These are phyloP conservation scores for Brachyhypopomus gauderio DNA, from an alignment of 2,113 vertebrate species.

Conservation along the genomic window DNA sequence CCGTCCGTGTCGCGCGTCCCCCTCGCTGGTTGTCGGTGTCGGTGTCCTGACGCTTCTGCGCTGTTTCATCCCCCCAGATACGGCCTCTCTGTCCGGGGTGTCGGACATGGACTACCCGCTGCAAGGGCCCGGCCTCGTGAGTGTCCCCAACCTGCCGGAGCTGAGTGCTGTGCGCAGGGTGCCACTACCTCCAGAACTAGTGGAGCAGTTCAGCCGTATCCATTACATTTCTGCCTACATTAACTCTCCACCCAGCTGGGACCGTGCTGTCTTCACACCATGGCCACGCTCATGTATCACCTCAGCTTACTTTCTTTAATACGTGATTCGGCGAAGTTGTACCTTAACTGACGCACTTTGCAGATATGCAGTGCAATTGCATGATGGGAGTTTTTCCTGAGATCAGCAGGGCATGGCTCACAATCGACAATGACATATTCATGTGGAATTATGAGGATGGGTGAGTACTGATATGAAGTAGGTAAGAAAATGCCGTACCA, in stretches of 20 bases:
- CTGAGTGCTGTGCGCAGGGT: constrained; percentile 88
- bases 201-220: constrained; percentile 99
- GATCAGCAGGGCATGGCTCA: constrained; percentile 94
- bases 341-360: constrained; percentile 72
- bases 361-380: constrained; percentile 99
- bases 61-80: constrained; percentile 72
- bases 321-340: not conserved
- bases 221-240: constrained; percentile 56
- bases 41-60: not conserved
- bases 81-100: constrained; percentile 90
- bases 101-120: constrained; percentile 98
- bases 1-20: not conserved
- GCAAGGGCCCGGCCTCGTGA: constrained; percentile 87
- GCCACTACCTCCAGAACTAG: constrained; percentile 92
- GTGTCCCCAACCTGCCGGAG: constrained; percentile 90
- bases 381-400: constrained; percentile 99
- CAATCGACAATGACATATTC: constrained; percentile 97
- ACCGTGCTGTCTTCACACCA: not conserved
- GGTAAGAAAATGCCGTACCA: not conserved
- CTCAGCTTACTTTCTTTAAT: not conserved
- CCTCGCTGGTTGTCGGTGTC: not conserved
- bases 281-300: too few species aligned
- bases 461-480: constrained; percentile 66
- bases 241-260: not conserved
- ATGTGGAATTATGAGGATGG: constrained; percentile 99